Base-by-base conservation (phyloP, 2,113 vertebrate species). In the Carassius gibelio region DNA sequence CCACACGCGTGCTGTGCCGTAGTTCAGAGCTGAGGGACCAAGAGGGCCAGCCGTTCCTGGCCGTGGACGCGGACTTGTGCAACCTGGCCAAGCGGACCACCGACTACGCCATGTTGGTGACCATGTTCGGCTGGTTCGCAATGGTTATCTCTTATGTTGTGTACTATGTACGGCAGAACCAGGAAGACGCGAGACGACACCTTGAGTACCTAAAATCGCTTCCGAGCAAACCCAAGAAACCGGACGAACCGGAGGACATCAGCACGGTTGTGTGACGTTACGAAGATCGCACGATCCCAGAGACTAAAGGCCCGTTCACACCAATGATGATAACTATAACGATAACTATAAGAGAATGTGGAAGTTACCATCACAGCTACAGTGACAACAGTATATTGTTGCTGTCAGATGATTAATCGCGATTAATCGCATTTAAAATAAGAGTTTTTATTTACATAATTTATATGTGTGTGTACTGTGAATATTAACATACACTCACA, bases 151-250 rank as follows among this genome's bases (percentile, higher is more conserved):
- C 98, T 0, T 99, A 99, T 0, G 98, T 99, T 83, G 98, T 99
- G 36, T 99, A 99, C 88, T 99, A 99, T 0, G 98, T 99, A 62
- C 95, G 98, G 87, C 98, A 99, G 94, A 99, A 99, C 89, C 98
- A 99, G 92, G 98, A 99, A 91, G 98, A 99, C 38, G 98, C 98
- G 1, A 93, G 98, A 23, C 96, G 98, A 55, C 98, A 99, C 94
- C 96, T 99, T 64, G 98, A 99, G 95, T 99, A 99, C 95, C 97
- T 99, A 93, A 99, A 99, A 95, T 99, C 98, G 82, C 96, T 99
- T 89, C 98, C 98, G 72, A 99, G 98, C 94, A 99, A 98, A 93
- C 98, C 98, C 94, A 99, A 97, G 95, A 98, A 97, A 93, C 96
- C 97, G 2, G 98, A 99, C 0, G 98, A 99, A 84, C 95, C 96